Conservation (phyloP, 2,113 vertebrate species). For the Tachysurus vachellii region DNA sequence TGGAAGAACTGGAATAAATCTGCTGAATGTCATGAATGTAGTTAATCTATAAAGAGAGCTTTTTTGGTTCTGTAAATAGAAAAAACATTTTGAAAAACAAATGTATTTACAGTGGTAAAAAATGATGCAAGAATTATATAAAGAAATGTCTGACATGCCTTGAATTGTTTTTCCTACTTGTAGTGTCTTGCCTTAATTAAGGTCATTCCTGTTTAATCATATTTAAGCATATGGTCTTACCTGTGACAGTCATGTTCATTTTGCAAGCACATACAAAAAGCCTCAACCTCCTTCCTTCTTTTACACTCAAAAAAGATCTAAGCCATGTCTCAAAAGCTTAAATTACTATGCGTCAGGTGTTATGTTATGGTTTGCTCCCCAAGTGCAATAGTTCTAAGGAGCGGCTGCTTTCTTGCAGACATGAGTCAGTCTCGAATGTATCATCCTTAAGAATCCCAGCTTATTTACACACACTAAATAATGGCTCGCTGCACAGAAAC, state of each 20-base stretch:
- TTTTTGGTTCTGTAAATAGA: background rate
- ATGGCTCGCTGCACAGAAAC: slow-evolving; percentile 59
- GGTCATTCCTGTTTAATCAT: background rate
- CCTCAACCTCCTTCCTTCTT: background rate
- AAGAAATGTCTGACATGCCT: background rate
- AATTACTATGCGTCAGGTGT: slow-evolving; percentile 19
- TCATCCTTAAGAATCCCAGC: slow-evolving; percentile 57
- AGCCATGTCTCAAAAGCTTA: slow-evolving; percentile 34
- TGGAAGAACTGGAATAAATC: background rate
- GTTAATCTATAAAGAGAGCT: background rate
- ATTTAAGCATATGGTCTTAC: background rate
- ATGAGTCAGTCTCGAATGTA: slow-evolving; percentile 63
- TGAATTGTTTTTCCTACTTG: background rate
- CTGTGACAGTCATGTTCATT: background rate
- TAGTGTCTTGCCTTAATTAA: background rate
- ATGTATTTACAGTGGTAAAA: background rate
- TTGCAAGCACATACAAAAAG: background rate
- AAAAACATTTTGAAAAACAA: background rate
- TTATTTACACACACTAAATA: slow-evolving; percentile 69
- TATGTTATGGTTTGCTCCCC: slow-evolving; percentile 23
- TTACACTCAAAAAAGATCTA: slow-evolving; percentile 29
- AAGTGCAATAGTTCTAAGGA: slow-evolving; percentile 37
- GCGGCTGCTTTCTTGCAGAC: slow-evolving; percentile 52
- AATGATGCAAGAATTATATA: too few relatives aligned
- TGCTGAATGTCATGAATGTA: background rate